Base-by-base conservation (phyloP, 2,113 vertebrate genomes). In the Atrichornis clamosus region DNA sequence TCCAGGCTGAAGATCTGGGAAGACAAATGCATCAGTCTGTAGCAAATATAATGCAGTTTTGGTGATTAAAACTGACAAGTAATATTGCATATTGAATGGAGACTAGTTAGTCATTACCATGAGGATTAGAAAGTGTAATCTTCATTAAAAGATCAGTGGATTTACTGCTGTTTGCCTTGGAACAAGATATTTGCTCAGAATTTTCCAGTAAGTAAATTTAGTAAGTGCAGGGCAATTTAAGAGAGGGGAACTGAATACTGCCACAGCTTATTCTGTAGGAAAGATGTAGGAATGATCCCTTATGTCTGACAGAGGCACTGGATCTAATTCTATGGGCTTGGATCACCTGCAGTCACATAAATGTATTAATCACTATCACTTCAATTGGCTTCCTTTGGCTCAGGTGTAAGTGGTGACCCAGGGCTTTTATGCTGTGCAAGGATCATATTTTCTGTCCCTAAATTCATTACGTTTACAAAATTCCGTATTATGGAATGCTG, bases 51-150 rank as follows among this genome's bases (percentile, higher is more conserved):
- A 67, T 47, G 50, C 5, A 8, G 67, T 56, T 72, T 64, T 84
- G 79, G 77, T 94, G 90, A 95, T 90, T 93, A 95, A 84, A 95
- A 87, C 83, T 93, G 91, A 84, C 93, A 92, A 64, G 91, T 68
- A 82, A 90, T 91, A 70, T 91, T 93, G 85, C 94, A 81, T 60
- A 42, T 74, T 30, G 69, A 94, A 52, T 63, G 59, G 41, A 69
- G 87, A 69, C 72, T 24, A 39, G 41, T 74, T 93, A 76, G 84
- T 93, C 58, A 75, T 93, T 95, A 85, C 87, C 79, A 20, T 4
- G 49, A 95, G 90, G 83, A 50, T 86, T 75, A 53, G 94, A 65
- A 89, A 80, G 58, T 63, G 56, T 55, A 53, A 91, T 83, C 81
- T 95, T 92, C 88, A 95, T 92, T 92, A 88, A 79, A 90, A 70